These are phyloP conservation scores for Ormyrus thymus DNA, from an alignment of 2,888 invertebrate genomes.

Conservation along the genomic window DNA sequence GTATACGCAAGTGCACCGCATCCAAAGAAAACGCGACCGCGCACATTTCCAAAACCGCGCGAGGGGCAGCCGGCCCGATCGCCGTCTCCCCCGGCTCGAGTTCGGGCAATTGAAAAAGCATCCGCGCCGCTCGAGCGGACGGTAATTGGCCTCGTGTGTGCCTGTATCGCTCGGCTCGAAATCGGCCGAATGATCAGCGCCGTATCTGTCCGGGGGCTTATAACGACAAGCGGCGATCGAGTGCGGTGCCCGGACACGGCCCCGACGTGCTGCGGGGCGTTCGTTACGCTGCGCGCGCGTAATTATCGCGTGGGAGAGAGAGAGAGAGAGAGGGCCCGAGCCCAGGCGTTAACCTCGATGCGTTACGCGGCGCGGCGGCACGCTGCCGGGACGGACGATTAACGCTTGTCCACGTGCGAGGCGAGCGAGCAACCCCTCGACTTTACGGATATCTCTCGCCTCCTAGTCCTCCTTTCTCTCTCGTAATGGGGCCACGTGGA, in stretches of 20 bases:
- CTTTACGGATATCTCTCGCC: neutral
- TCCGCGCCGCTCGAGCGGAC: constrained; percentile 41
- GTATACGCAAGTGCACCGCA: neutral
- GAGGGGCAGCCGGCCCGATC: neutral
- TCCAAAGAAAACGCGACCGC: neutral
- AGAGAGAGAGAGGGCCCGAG: neutral
- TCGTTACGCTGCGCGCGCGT: constrained; percentile 41
- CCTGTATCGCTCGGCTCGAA: neutral
- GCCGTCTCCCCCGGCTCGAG: neutral
- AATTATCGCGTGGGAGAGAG: constrained; percentile 52
- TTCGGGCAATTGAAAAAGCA: constrained; percentile 48
- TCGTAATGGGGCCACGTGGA: neutral
- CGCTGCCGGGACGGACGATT: constrained; percentile 52
- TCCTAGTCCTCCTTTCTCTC: constrained; percentile 14
- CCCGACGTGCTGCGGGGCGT: neutral
- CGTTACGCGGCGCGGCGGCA: constrained; percentile 46
- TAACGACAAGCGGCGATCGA: constrained; percentile 22
- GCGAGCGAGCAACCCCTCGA: neutral
- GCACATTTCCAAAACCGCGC: constrained; percentile 4
- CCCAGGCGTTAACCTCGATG: constrained; percentile 42
- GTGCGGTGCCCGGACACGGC: no score
- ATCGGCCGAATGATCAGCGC: constrained; percentile 12
- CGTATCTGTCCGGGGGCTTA: neutral
- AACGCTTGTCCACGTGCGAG: constrained; percentile 56
- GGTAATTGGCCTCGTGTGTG: constrained; percentile 41